phyloP scores from a whole-genome alignment of 1,140 invertebrate genomes.

The Chymomyza costata region DNA sequence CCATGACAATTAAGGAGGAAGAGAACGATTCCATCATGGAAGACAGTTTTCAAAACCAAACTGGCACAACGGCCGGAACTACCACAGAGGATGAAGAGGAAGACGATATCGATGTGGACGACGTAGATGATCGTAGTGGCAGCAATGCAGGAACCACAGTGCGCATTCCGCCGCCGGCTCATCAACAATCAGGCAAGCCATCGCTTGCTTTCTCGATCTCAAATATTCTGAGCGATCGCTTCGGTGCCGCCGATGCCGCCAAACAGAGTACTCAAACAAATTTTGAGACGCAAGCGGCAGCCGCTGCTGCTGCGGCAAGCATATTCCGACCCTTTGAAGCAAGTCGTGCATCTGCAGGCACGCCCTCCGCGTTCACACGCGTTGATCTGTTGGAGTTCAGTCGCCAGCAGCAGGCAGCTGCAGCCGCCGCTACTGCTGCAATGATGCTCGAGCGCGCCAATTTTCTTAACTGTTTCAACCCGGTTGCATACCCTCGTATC shows the following conservation, averaged over 20 bases:
- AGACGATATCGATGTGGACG: slow-evolving; percentile 67
- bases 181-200: slow-evolving; percentile 60
- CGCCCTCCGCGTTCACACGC: slow-evolving; percentile 68
- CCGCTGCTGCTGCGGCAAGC: slow-evolving; percentile 31
- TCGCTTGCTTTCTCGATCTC: slow-evolving; percentile 73
- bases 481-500: slow-evolving; percentile 72
- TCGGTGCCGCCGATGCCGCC: slow-evolving; percentile 46
- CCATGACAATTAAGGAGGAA: slow-evolving; percentile 71
- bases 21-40: slow-evolving; percentile 70
- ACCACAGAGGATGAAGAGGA: slow-evolving; percentile 59
- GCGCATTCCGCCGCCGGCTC: slow-evolving; percentile 57
- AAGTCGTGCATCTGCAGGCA: slow-evolving; percentile 46
- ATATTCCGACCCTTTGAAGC: slow-evolving; percentile 70
- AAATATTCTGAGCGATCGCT: slow-evolving; percentile 73
- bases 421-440: slow-evolving; percentile 63
- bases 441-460: slow-evolving; percentile 74
- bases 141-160: slow-evolving; percentile 15
- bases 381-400: slow-evolving; percentile 70
- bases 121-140: slow-evolving; percentile 15
- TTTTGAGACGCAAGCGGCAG: neutral
- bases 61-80: slow-evolving; percentile 37
- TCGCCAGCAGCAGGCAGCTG: slow-evolving; percentile 64
- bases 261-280: slow-evolving; percentile 31
- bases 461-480: slow-evolving; percentile 72
- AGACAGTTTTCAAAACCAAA: slow-evolving; percentile 67